A percentile compares a stretch with the other conserved stretches of the same genome.
These are phyloP conservation scores for Serranus cabrilla DNA, from an alignment of 2,797 vertebrate genomes.

Conservation along the genomic window DNA sequence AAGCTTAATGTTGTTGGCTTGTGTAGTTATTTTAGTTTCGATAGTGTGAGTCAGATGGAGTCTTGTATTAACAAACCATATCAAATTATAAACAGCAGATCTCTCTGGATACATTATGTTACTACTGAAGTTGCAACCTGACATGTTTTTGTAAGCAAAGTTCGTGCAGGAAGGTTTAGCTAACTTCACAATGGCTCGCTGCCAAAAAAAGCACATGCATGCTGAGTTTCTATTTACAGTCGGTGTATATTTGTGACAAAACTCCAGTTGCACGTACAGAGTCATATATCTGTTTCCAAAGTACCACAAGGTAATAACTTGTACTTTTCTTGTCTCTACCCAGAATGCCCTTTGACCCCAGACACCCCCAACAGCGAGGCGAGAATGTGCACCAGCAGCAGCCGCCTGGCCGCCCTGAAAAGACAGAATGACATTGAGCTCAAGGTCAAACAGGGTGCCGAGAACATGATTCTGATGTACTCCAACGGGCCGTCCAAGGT, in stretches of 20 bases:
- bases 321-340: constrained; percentile 8
- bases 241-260: constrained; percentile 36
- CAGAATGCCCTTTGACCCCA: constrained; percentile 95
- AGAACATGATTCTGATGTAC: constrained; percentile 99
- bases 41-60: constrained; percentile 13
- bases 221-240: constrained; percentile 44
- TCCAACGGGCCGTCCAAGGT: constrained; percentile 97
- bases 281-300: constrained; percentile 34
- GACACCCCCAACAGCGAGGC: constrained; percentile 95
- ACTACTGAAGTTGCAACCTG: constrained; percentile 34
- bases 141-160: constrained; percentile 40
- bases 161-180: constrained; percentile 35
- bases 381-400: constrained; percentile 90
- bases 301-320: not conserved
- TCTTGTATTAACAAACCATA: constrained; percentile 49
- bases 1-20: constrained; percentile 3
- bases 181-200: constrained; percentile 38
- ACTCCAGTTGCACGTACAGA: constrained; percentile 8
- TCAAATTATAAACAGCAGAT: constrained; percentile 35
- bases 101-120: constrained; percentile 24
- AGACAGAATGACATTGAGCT: constrained; percentile 97
- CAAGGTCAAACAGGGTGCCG: constrained; percentile 98
- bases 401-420: constrained; percentile 93
- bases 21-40: constrained; percentile 12
- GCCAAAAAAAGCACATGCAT: constrained; percentile 49